Percentiles rank a stretch among this genome's conserved stretches.
phyloP scores from a whole-genome alignment of 2,797 vertebrate species.

The Onychomys arenicola region DNA sequence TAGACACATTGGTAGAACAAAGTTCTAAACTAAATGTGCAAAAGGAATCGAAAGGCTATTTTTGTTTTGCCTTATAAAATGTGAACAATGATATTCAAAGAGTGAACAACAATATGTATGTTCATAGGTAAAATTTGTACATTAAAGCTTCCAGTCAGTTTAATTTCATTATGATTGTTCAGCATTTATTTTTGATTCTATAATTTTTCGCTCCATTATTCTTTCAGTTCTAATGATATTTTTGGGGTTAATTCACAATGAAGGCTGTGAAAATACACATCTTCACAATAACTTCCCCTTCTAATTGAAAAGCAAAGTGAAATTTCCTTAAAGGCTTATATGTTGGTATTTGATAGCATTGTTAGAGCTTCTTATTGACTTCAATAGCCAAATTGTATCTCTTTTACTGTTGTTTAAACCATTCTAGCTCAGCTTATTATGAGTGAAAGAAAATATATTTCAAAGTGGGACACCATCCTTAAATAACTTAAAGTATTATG shows the following conservation, averaged over 20 bases:
- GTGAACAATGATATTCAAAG: not conserved
- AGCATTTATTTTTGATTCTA: not conserved
- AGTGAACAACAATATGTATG: not conserved
- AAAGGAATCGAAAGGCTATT: not conserved
- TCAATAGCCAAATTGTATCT: not conserved
- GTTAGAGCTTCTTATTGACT: not conserved
- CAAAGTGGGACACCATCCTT: not conserved
- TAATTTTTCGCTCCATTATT: constrained; percentile 5
- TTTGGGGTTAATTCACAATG: not conserved
- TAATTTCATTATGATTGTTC: not conserved
- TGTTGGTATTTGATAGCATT: not conserved
- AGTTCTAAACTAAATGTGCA: not conserved
- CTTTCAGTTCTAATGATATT: not conserved
- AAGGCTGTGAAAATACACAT: not conserved
- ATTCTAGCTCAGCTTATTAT: not conserved
- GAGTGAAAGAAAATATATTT: constrained; percentile 17
- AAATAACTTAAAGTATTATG: not conserved
- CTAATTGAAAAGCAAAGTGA: constrained; percentile 29
- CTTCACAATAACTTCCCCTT: not conserved
- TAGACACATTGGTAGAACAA: not conserved
- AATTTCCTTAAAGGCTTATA: not conserved
- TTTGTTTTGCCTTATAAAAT: not conserved
- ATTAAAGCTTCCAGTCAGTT: not conserved
- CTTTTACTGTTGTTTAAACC: not conserved
- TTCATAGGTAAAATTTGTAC: not conserved